Conservation (phyloP, 2,888 invertebrate species). For the Monoplex corrugatus region DNA sequence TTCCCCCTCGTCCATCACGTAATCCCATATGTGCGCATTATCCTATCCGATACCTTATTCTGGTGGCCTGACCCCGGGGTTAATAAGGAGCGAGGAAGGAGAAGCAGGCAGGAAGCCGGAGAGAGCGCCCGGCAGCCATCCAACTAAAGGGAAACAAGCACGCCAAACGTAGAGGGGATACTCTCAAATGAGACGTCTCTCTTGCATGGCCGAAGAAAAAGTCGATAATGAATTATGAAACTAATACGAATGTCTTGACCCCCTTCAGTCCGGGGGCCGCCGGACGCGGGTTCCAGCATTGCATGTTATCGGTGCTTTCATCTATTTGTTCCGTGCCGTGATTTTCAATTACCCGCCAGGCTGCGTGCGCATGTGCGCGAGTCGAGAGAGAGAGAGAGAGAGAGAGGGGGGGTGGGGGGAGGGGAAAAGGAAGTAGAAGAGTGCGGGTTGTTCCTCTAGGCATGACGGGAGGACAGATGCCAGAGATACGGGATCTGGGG, state of each 20-base stretch:
- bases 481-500: conserved; percentile 21
- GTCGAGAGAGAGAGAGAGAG: neutral
- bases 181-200: conserved; percentile 46
- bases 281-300: conserved; percentile 40
- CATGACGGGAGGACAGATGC: neutral
- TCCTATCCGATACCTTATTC: conserved; percentile 26
- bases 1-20: conserved; percentile 36
- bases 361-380: conserved; percentile 48
- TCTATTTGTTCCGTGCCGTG: conserved; percentile 51
- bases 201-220: conserved; percentile 39
- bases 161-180: conserved; percentile 36
- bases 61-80: conserved; percentile 33
- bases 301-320: conserved; percentile 52
- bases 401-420: neutral
- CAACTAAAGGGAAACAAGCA: conserved; percentile 45
- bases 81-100: conserved; percentile 36
- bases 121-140: neutral
- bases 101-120: neutral
- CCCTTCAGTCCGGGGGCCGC: conserved; percentile 10
- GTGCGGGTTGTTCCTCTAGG: neutral
- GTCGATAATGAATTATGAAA: conserved; percentile 54
- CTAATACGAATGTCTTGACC: conserved; percentile 50
- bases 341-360: conserved; percentile 53
- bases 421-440: neutral
- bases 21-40: conserved; percentile 47